Evolutionary conservation across 2,888 invertebrate genomes (phyloP).

Genomic region (Platycheirus albimanus): DNA sequence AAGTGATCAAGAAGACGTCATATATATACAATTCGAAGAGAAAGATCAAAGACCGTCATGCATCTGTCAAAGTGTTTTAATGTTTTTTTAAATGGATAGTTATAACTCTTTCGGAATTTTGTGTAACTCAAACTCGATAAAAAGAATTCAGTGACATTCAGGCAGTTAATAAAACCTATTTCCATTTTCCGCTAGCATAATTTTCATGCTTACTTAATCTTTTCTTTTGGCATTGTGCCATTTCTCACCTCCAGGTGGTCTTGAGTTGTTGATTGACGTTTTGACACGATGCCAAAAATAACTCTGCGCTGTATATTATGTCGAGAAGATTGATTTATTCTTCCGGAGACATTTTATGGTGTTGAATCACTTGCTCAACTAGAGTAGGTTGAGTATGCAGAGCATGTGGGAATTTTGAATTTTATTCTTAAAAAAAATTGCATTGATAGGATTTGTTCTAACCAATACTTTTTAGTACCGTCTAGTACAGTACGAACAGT

Average conservation of each 20-base stretch:
- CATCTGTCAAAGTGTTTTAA: slow-evolving; percentile 6
- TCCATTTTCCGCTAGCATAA: background rate
- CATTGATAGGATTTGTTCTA: too few relatives aligned
- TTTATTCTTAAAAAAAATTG: too few relatives aligned
- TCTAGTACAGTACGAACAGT: too few relatives aligned
- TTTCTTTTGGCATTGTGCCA: slow-evolving; percentile 21
- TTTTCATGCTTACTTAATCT: slow-evolving; percentile 19
- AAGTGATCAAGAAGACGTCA: slow-evolving; percentile 12
- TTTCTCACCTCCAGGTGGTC: slow-evolving; percentile 26
- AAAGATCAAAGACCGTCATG: slow-evolving; percentile 15
- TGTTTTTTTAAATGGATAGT: slow-evolving; percentile 7
- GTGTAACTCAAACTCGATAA: background rate
- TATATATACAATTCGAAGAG: too few relatives aligned
- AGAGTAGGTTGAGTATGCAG: background rate
- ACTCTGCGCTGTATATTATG: slow-evolving; percentile 21
- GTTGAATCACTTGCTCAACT: background rate
- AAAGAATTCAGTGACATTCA: background rate
- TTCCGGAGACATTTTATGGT: slow-evolving; percentile 1
- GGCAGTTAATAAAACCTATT: slow-evolving; percentile 20
- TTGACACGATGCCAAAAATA: slow-evolving; percentile 28
- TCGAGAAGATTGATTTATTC: slow-evolving; percentile 18
- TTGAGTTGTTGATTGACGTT: slow-evolving; percentile 13
- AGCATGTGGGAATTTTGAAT: background rate
- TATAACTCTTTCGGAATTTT: slow-evolving; percentile 29
- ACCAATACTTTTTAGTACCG: too few relatives aligned